These are phyloP conservation scores for Spisula subtruncata DNA, from an alignment of 2,888 invertebrate species.

Conservation along the genomic window DNA sequence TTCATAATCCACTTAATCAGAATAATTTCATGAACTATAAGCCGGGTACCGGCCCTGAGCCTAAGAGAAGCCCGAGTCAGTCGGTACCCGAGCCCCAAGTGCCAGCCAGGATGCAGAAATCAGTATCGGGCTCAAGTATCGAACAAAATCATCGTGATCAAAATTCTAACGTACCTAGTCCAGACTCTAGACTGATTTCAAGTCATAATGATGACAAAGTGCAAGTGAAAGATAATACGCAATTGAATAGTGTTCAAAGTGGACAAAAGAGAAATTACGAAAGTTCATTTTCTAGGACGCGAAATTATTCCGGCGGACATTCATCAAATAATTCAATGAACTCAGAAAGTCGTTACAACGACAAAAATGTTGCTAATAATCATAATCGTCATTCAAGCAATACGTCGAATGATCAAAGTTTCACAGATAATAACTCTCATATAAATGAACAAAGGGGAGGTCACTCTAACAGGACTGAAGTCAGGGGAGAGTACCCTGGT, in stretches of 20 bases:
- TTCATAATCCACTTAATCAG: constrained; percentile 61
- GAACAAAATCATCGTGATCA: constrained; percentile 63
- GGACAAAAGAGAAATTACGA: constrained; percentile 64
- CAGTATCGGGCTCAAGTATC: constrained; percentile 66
- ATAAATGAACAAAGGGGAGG: constrained; percentile 31
- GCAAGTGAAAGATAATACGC: constrained; percentile 51
- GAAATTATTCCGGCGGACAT: constrained; percentile 21
- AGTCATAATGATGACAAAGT: constrained; percentile 43
- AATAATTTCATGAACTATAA: constrained; percentile 50
- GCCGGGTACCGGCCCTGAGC: constrained; percentile 36
- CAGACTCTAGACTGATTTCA: constrained; percentile 52
- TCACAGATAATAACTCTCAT: constrained; percentile 20
- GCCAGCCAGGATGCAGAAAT: constrained; percentile 52
- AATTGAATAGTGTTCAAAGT: constrained; percentile 52
- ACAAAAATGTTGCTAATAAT: constrained; percentile 55
- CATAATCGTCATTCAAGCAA: constrained; percentile 36
- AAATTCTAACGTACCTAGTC: constrained; percentile 64
- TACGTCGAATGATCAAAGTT: constrained; percentile 38
- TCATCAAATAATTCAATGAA: constrained; percentile 31
- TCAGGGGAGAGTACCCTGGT: constrained; percentile 50
- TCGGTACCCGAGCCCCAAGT: constrained; percentile 64
- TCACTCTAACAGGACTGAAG: constrained; percentile 47
- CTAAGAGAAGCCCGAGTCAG: constrained; percentile 59
- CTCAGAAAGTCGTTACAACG: constrained; percentile 34
- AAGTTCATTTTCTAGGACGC: constrained; percentile 50